Base-by-base conservation (phyloP, 23 tunicate species). In the Trididemnum miniatum region DNA sequence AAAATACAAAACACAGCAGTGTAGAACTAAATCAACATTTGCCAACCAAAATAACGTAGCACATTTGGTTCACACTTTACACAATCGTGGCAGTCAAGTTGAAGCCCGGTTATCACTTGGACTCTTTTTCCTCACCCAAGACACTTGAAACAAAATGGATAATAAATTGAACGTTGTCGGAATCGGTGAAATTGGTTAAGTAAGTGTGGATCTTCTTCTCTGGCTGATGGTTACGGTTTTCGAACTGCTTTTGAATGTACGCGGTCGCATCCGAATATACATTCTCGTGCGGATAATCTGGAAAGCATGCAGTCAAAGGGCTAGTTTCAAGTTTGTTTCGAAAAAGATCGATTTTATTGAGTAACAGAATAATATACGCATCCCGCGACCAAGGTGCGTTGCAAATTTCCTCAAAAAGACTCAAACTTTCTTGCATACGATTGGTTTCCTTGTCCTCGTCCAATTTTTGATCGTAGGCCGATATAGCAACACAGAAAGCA, bases 401-500 rank as follows among this genome's bases (percentile, higher is more conserved):
- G 83, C 96, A 90, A 25, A 90, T 90, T 30, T 83, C 71, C 44
- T 86, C 96, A 80, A 90, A 90, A 0, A 90, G 73, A 36, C 74
- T 57, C 89, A 90, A 78, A 79, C 93, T 87, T 65, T 94, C 98
- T 32, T 88, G 89, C 98, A 94, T 94, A 5, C 98, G 72, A 65
- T 94, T 94, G 3, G 92, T 94, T 80, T 94, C 92, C 29, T 88
- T 87, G 75, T 94, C 98, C 51, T 94, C 98, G 12, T 86, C 89
- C 22, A 94, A 51, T 18, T 84, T 71, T 31, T 79, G 86, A 76
- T 94, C 98, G 72, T 94, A 94, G 3, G 82, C 98, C 20, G 98
- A 94, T 72, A 94, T 44, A 24, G 98, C 98, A n/a, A 88, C 98
- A 51, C 98, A 94, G 69, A 87, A 94, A 20, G 88, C 83, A 34